phyloP scores from a whole-genome alignment of 2,113 vertebrate species.

The Tauraco erythrolophus region DNA sequence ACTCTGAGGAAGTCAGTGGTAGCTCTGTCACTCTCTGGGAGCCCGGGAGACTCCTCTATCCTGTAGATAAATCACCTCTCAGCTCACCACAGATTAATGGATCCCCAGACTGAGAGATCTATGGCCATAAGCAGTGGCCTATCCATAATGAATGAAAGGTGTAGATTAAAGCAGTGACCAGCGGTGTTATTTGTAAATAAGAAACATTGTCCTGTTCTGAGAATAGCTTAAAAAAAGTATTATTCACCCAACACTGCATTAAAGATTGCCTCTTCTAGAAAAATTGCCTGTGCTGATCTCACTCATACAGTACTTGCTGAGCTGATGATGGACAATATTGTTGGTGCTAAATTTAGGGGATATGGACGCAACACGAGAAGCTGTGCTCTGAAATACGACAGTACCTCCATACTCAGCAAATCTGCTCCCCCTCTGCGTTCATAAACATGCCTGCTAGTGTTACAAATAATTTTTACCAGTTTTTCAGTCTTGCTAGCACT shows the following conservation, averaged over 20 bases:
- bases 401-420: neutral
- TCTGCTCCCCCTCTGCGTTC: neutral
- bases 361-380: neutral
- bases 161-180: neutral
- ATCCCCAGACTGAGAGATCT: neutral
- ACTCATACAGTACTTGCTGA: neutral
- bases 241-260: neutral
- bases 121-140: neutral
- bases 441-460: neutral
- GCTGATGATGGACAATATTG: neutral
- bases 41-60: neutral
- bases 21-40: neutral
- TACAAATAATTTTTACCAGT: slow-evolving; percentile 21
- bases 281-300: neutral
- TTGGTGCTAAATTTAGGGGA: neutral
- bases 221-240: neutral
- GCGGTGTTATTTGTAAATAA: neutral
- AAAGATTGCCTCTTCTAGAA: neutral
- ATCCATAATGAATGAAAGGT: slow-evolving; percentile 20
- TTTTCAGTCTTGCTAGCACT: slow-evolving; percentile 2
- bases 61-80: neutral
- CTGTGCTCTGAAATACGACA: neutral
- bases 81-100: neutral
- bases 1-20: neutral
- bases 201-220: slow-evolving; percentile 8